Base-by-base conservation (phyloP, 2,888 invertebrate species). In the Rhogogaster chlorosoma region DNA sequence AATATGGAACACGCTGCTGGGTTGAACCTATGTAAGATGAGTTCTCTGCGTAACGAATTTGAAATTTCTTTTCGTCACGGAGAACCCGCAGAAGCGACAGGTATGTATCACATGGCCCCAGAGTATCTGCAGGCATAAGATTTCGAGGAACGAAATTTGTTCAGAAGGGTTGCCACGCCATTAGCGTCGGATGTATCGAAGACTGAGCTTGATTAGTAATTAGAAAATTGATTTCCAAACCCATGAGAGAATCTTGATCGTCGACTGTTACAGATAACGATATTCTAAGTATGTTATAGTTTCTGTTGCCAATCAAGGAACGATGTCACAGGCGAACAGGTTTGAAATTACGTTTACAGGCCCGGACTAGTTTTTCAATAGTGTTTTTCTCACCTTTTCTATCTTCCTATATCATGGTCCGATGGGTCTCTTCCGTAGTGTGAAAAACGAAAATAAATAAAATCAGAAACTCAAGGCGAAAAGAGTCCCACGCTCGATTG, bases 51-150 rank as follows among this genome's bases (percentile, higher is more conserved):
- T 85, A 70, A 85, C 85, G 22, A 87, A 89, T 89, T 89, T 26
- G 53, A 12, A 61, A 61, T 32, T 87, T 26, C 85, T 83, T 89
- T 89, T 88, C 87, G 89, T 88, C 88, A 88, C 87, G 89, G 89
- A 86, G 86, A 86, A 87, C 87, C 86, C 87, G 86, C 86, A 85
- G 85, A 87, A 84, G 88, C 88, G 89, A 89, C 90, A 89, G 89
- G 89, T 89, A 88, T 7, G 29, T 32, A 71, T 18, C 36, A 22
- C 36, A 38, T 42, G 71, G 15, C 85, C 78, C 85, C 42, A 3
- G 57, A 18, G n/a, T 77, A 84, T 82, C 85, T 26, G 6, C 18
- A 86, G 86, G 84, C 85, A 53, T 53, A 5, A 86, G 85, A 85
- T 45, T 73, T 29, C 67, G 67, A 67, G 67, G 67, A 18, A 67